Base-by-base conservation (phyloP, 2,113 vertebrate species). In the Sturnira hondurensis region DNA sequence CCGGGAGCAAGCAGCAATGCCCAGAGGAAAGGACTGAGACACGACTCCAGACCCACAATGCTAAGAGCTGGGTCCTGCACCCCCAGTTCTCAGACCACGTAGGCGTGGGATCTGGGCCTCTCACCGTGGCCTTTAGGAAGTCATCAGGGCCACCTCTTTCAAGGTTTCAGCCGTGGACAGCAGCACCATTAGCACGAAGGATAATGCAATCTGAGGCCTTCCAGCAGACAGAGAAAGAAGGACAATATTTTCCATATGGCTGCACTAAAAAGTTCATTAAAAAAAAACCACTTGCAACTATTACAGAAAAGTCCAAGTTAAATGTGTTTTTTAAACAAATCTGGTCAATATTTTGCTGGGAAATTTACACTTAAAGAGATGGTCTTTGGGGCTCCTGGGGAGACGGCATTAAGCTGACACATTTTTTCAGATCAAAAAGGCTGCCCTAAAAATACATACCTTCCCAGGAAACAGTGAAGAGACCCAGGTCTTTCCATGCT, bases 241-340 rank as follows among this genome's bases (percentile, higher is more conserved):
- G 94, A 82, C 67, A 91, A 84, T 93, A 73, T 85, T 96, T 95
- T 95, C 96, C 71, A 91, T 43, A 78, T 82, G 67, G 17, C 58
- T 63, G 9, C 36, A 54, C 16, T 50, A 7, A 92, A 87, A n/a
- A 43, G 38, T 65, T 93, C 28, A 33, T 86, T 95, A 0, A 7
- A 73, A 94, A 74, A 68, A 36, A 54, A 61, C 24, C 13, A 56
- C 14, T 67, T 65, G 20, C 65, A 93, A 92, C n/a, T 93, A 36
- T 58, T 73, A 82, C 58, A 73, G 91, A 94, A 95, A 97, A 96
- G 47, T 96, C 81, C 67, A 95, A 96, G 47, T 87, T 73, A 94
- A 92, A 82, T 50, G 4, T 80, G 81, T 50, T 88, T 65, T 7
- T n/a, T 31, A 31, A 52, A 45, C 13, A 47, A 43, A 28, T 20